Base-by-base conservation (phyloP, 1,140 invertebrate species). In the Zaprionus nigranus region DNA sequence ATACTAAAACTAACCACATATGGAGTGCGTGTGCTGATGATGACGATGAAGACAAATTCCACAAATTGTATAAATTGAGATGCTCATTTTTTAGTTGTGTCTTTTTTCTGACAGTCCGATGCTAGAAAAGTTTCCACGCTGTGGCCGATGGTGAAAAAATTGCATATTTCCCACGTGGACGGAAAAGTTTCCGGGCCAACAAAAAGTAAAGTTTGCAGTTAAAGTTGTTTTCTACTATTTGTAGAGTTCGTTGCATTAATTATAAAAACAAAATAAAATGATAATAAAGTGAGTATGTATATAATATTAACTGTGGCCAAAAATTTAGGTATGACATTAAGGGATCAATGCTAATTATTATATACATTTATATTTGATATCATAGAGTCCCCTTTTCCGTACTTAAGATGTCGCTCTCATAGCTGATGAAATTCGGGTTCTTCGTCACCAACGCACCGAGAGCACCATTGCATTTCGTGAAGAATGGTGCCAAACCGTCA, bases 131-230 rank as follows among this genome's bases (percentile, higher is more conserved):
- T 69, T 69, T 62, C 17, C 17, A 3, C 49, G 11, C 20, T 71
- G 34, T 20, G 61, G 49, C 34, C 24, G 12, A 54, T 24, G 46
- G 46, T 51, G 40, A 28, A 49, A 81, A 72, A 65, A 75, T n/a
- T 56, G 40, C 68, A 79, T 59, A 77, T 87, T 87, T 87, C 66
- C 83, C 76, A 71, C 62, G 76, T 60, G 79, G 46, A 22, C 43
- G 51, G 53, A 36, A 75, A 87, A 73, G 53, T 87, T 86, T 62
- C 34, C 13, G 40, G n/a, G 40, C 40, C 6, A n/a, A 43, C 40
- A 51, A 51, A 51, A 22, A 22, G 46, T 24, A 24, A 51, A 51
- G 46, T 51, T 51, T 4, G 20, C 11, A 24, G 46, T 1, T 22
- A 51, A 51, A 51, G 20, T 51, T 24, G n/a, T 38, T 38, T 20